Evolutionary conservation across 2,113 vertebrate species (phyloP), one percentile per base, ranked within the genome.

Genomic region (Corydoras maculifer): DNA sequence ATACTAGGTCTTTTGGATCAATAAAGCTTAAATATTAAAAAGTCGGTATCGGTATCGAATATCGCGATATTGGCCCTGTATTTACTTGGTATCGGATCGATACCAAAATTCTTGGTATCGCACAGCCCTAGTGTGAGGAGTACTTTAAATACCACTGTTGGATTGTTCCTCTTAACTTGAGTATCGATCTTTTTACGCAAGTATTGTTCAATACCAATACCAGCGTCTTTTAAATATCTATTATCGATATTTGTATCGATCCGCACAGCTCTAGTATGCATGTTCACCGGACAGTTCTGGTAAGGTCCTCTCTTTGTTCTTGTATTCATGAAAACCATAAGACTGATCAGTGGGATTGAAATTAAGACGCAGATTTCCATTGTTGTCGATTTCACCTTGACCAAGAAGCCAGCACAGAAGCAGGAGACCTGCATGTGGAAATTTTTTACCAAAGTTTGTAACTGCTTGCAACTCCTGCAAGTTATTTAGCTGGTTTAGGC

Each of bases 301-400:
- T 18, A 60, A 61, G 25, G 4, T 8, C 0, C 7, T 13, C 0
- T 69, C 43, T 8, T n/a, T 10, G 13, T 69, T 30, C 11, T n/a
- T 15, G 35, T 30, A 69, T 1, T 10, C 4, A 51, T 69, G 68
- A 60, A 69, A 18, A 25, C 68, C 43, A n/a, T 8, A 69, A 60
- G 0, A 4, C 10, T n/a, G 0, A 2, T 69, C 2, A 6, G 18
- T 0, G n/a, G 58, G 58, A 35, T 60, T 15, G 18, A 69, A 50
- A 60, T 69, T 60, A 4, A 69, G 58, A 2, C 4, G 58, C 29
- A 69, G 25, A 14, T 60, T 54, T 50, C 68, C 58, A 15, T 70
- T 70, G 49, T 70, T 43, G 43, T 70, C 68, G 0, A 51, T 31
- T 31, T 50, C 9, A 50, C 58, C 58, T 30, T 51, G 43, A 11